Conservation (phyloP, 2,113 vertebrate genomes). For the Rhodinocichla rosea region DNA sequence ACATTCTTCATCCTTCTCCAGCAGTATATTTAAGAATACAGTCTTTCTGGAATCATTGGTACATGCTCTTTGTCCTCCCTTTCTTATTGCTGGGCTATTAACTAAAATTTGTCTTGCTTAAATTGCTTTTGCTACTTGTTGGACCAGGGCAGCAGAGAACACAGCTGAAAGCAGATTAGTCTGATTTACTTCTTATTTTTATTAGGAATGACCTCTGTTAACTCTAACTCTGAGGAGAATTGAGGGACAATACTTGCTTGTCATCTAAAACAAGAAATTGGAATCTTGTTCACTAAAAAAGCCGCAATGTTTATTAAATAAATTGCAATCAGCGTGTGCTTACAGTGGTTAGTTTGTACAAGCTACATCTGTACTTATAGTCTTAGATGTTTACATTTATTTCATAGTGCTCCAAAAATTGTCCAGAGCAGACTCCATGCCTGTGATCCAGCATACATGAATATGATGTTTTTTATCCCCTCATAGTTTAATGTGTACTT, state of each 20-base stretch:
- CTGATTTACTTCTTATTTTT: background rate
- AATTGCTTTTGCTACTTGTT: background rate
- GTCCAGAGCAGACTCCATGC: background rate
- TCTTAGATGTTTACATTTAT: background rate
- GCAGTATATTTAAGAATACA: conserved; percentile 4
- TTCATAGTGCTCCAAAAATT: background rate
- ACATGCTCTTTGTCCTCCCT: background rate
- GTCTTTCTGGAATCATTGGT: background rate
- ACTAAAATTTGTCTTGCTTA: conserved; percentile 25
- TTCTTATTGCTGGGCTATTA: conserved; percentile 15
- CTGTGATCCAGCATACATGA: background rate
- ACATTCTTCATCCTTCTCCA: background rate
- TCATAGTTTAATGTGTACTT: background rate
- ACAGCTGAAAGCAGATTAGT: background rate
- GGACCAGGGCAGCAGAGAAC: background rate
- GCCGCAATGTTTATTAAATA: background rate
- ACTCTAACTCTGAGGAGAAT: background rate
- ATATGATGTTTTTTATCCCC: background rate
- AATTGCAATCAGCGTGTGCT: background rate
- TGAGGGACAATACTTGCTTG: background rate
- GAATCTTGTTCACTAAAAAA: background rate
- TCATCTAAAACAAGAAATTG: background rate
- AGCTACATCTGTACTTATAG: background rate
- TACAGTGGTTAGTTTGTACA: background rate
- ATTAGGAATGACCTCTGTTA: background rate